A percentile compares a stretch with the other conserved stretches of the same genome.
Conservation (phyloP, 2,113 vertebrate species). For the Alectura lathami region DNA sequence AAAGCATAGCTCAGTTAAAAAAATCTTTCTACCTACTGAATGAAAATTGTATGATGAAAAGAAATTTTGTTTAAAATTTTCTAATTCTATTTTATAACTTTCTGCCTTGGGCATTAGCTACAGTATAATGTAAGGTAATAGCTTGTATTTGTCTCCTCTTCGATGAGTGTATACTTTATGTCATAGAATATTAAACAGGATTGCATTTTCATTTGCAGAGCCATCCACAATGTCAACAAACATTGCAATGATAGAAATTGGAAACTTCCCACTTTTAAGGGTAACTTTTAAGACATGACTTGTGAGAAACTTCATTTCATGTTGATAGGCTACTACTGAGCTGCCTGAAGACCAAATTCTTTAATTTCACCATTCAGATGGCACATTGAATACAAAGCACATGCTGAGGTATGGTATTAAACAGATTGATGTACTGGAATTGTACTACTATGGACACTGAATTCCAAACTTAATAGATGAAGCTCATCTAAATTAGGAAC, state of each 20-base stretch:
- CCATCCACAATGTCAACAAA: background rate
- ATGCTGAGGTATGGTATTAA: background rate
- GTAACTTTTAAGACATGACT: background rate
- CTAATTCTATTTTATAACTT: constrained; percentile 15
- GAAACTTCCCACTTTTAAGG: background rate
- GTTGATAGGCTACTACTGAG: background rate
- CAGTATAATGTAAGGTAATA: background rate
- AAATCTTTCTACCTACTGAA: background rate
- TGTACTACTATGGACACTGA: background rate
- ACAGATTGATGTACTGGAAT: background rate
- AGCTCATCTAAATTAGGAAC: background rate
- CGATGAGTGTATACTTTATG: background rate
- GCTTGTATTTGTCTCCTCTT: background rate
- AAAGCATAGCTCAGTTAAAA: background rate
- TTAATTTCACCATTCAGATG: background rate
- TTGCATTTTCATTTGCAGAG: constrained; percentile 42
- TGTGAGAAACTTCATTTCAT: background rate
- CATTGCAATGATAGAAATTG: background rate
- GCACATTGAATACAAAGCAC: background rate
- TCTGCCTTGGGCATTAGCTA: constrained; percentile 18
- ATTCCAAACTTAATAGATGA: background rate
- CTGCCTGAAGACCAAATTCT: background rate
- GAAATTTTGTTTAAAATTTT: background rate
- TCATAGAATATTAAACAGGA: background rate
- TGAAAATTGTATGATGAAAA: constrained; percentile 7